phyloP scores from a whole-genome alignment of 2,113 vertebrate species.

The Rhizomys pruinosus region DNA sequence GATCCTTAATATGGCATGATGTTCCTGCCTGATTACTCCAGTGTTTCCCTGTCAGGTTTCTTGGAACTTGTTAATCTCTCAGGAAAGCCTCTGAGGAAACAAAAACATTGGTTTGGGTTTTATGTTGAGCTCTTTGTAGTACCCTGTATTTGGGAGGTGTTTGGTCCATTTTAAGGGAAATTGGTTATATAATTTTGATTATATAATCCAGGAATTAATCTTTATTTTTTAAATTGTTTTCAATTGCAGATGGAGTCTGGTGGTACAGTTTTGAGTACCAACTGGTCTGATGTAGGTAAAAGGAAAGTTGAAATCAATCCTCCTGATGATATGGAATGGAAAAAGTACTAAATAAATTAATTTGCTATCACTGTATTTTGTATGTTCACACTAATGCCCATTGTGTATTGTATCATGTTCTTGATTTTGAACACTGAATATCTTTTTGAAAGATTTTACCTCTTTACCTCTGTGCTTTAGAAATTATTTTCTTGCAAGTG shows the following conservation, averaged over 20 bases:
- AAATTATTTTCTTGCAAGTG: slow-evolving; percentile 80
- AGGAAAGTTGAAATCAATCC: slow-evolving; percentile 96
- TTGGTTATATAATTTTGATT: slow-evolving; percentile 56
- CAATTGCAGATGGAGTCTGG: slow-evolving; percentile 99
- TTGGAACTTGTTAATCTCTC: neutral
- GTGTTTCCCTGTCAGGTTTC: slow-evolving; percentile 17
- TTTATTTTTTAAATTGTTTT: slow-evolving; percentile 65
- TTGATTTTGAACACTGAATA: slow-evolving; percentile 84
- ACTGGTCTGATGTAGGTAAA: slow-evolving; percentile 97
- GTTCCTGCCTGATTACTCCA: neutral
- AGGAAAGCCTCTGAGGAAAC: slow-evolving; percentile 45
- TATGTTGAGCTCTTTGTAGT: neutral
- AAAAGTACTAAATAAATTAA: slow-evolving; percentile 89
- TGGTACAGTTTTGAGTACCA: slow-evolving; percentile 97
- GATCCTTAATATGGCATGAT: neutral
- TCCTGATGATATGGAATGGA: slow-evolving; percentile 96
- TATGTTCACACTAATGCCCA: slow-evolving; percentile 81
- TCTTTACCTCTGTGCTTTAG: slow-evolving; percentile 83
- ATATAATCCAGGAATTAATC: slow-evolving; percentile 62
- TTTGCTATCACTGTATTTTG: slow-evolving; percentile 79
- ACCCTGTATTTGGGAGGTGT: slow-evolving; percentile 31
- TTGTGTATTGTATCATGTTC: slow-evolving; percentile 82
- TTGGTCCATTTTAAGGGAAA: slow-evolving; percentile 68
- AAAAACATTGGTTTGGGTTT: neutral
- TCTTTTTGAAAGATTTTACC: slow-evolving; percentile 81